Evolutionary conservation across 1,140 invertebrate genomes (phyloP).

Genomic region (Aphelinus atriplicis): DNA sequence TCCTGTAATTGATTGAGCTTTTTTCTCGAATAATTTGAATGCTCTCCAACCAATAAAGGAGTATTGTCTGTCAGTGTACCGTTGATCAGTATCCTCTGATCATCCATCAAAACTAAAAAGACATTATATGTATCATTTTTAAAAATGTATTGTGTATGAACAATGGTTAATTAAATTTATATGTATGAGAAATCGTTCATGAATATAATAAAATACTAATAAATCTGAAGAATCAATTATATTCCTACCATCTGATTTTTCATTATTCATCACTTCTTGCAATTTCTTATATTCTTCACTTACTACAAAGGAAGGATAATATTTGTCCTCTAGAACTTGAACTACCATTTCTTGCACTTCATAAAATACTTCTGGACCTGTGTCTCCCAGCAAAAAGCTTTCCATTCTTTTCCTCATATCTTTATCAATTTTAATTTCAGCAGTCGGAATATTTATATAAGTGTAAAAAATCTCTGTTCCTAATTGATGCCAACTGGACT

Average conservation of each 20-base stretch:
- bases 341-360: constrained; percentile 85
- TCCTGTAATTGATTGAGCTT: constrained; percentile 85
- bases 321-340: constrained; percentile 83
- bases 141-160: too few relatives aligned
- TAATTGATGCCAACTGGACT: constrained; percentile 84
- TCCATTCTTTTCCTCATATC: constrained; percentile 84
- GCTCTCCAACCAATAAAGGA: constrained; percentile 74
- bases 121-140: background rate
- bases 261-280: constrained; percentile 75
- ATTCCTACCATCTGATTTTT: constrained; percentile 68
- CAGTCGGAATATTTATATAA: constrained; percentile 81
- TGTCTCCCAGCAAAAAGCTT: constrained; percentile 85
- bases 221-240: background rate
- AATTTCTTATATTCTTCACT: constrained; percentile 86
- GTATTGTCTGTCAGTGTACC: constrained; percentile 54
- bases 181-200: background rate
- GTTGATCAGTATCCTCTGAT: constrained; percentile 51
- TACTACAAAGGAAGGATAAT: constrained; percentile 88
- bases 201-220: too few relatives aligned
- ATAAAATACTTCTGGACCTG: constrained; percentile 89
- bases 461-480: constrained; percentile 91
- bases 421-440: constrained; percentile 83
- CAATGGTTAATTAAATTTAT: background rate
- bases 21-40: constrained; percentile 83
- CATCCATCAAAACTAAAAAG: constrained; percentile 53